Percentiles rank a stretch among this genome's conserved stretches.
These are phyloP conservation scores for Holcopasites calliopsidis DNA, from an alignment of 1,140 invertebrate species.

Conservation along the genomic window DNA sequence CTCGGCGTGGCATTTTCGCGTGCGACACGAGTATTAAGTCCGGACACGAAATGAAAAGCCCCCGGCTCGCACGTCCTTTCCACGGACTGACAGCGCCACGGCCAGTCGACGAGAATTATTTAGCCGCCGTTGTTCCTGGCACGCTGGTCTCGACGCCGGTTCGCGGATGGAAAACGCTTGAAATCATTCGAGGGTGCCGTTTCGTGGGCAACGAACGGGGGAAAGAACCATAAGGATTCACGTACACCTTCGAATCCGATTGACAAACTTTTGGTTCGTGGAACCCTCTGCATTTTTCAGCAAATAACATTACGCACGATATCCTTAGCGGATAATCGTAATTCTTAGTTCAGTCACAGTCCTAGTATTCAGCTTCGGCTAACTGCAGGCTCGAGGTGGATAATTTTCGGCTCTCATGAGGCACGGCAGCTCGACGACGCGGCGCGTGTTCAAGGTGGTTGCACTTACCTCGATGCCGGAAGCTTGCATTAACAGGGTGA, in stretches of 20 bases:
- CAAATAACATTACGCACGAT: no score
- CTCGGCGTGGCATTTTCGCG: constrained; percentile 59
- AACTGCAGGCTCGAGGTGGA: not conserved
- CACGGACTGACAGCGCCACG: constrained; percentile 22
- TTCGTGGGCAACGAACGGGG: not conserved
- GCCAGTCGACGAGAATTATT: constrained; percentile 52
- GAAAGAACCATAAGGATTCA: not conserved
- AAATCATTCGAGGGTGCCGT: not conserved
- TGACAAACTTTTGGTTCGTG: no score
- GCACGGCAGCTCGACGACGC: not conserved
- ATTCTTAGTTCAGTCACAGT: no score
- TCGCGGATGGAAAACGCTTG: not conserved
- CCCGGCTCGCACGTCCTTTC: constrained; percentile 41
- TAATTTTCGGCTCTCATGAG: constrained; percentile 10
- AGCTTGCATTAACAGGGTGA: constrained; percentile 47
- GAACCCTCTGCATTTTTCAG: no score
- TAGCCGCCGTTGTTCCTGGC: constrained; percentile 66
- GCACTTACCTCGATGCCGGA: constrained; percentile 52
- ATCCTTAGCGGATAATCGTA: no score
- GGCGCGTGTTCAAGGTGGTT: constrained; percentile 24
- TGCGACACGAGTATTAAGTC: constrained; percentile 62
- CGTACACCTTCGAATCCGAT: no score
- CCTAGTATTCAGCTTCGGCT: no score
- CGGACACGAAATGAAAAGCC: constrained; percentile 61
- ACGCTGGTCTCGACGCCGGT: not conserved